Evolutionary conservation across 2,888 invertebrate species (phyloP), one percentile per base, ranked within the genome.

Genomic region (Drosophila colorata): DNA sequence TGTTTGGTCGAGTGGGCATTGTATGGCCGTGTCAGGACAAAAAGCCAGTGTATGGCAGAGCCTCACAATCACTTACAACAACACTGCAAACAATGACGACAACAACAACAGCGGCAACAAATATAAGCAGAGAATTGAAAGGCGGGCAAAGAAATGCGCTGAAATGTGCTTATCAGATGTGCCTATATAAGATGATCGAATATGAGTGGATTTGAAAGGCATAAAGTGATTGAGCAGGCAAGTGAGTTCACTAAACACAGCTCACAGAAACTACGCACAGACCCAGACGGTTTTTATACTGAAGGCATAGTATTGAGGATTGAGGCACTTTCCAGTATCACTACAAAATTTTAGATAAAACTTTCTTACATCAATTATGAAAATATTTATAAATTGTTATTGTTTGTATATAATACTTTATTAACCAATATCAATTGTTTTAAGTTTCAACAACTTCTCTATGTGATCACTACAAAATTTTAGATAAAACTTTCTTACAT

Each of bases 51-150:
- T 47, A 79, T 70, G 68, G 52, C 51, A 58, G 58, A 47, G 48
- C 66, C 58, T 64, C 79, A 58, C 81, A 79, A 74, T 74, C 82
- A 82, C 80, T 76, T 80, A 74, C 78, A 84, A 64, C 74, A 72
- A 65, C 76, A 69, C 40, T 38, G 61, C 67, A 69, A 60, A 69
- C 63, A 74, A 67, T 66, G 74, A 40, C 14, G 48, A 33, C 51
- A 51, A 55, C 66, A 52, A 48, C 37, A 44, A 33, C 38, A 56
- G n/a, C 41, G 28, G 14, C 28, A 20, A 13, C 69, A 49, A 44
- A 74, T 55, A 72, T 44, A 55, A 52, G 41, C 69, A 61, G 53
- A 73, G 67, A 65, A 77, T 64, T 59, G 41, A 58, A 44, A 55
- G 40, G 33, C 18, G 28, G 41, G 28, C 52, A 52, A 37, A 48